Percentiles rank a stretch among this genome's conserved stretches.
Conservation (phyloP, 2,797 vertebrate genomes). For the Thaleichthys pacificus region DNA sequence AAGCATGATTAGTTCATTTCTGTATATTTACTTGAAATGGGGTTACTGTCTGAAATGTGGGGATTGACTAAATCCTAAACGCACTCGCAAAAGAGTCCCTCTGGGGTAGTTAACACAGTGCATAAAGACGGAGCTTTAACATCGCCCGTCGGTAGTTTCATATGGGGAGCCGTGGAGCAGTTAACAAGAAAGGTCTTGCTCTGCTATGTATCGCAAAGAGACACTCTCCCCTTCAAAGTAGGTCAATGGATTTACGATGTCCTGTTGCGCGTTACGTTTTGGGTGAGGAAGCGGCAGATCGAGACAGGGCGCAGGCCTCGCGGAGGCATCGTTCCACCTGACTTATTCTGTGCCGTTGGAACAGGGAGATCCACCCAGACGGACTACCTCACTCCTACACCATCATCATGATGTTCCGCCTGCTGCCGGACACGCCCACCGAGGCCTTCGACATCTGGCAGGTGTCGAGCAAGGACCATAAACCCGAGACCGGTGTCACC, state of each 20-base stretch:
- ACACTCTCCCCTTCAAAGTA: slow-evolving; percentile 23
- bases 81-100: not conserved
- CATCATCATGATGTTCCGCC: slow-evolving; percentile 89
- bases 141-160: not conserved
- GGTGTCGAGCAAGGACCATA: slow-evolving; percentile 88
- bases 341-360: slow-evolving; percentile 12
- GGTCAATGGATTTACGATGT: slow-evolving; percentile 42
- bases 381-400: slow-evolving; percentile 89
- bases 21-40: not conserved
- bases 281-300: slow-evolving; percentile 33
- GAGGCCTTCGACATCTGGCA: slow-evolving; percentile 97
- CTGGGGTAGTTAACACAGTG: not conserved
- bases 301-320: slow-evolving; percentile 7
- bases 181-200: slow-evolving; percentile 30
- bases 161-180: not conserved
- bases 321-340: slow-evolving; percentile 9
- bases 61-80: not conserved
- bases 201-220: slow-evolving; percentile 27
- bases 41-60: not conserved
- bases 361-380: slow-evolving; percentile 92
- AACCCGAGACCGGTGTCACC: slow-evolving; percentile 90
- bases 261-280: slow-evolving; percentile 21
- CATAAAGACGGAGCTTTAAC: too few relatives aligned
- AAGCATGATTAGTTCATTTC: not conserved
- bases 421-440: slow-evolving; percentile 86